Percentiles rank a stretch among this genome's conserved stretches.
Evolutionary conservation across 2,888 invertebrate species (phyloP).

Genomic region (Palloptera scutellata): DNA sequence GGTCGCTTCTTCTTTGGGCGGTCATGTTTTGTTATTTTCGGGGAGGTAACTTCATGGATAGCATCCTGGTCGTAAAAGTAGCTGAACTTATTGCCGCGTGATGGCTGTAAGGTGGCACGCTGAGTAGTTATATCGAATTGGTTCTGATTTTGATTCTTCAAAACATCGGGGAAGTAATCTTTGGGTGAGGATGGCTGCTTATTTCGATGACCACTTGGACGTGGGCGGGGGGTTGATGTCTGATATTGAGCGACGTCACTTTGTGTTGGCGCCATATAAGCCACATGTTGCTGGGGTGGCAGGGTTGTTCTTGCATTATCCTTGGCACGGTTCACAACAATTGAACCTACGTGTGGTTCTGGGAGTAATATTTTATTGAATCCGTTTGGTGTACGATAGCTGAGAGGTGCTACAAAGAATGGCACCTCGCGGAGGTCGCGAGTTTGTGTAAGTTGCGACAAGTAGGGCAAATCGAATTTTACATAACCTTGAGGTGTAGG

Average conservation of each 20-base stretch:
- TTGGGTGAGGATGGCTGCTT: constrained; percentile 44
- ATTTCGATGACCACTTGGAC: constrained; percentile 36
- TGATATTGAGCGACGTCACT: constrained; percentile 37
- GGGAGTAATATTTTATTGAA: constrained; percentile 87
- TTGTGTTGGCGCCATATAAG: constrained; percentile 48
- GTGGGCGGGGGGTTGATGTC: constrained; percentile 37
- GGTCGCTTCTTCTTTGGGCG: constrained; percentile 59
- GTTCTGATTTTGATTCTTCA: constrained; percentile 38
- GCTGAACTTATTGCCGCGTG: constrained; percentile 57
- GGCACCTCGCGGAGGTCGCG: constrained; percentile 78
- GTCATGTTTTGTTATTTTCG: constrained; percentile 57
- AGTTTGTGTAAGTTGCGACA: constrained; percentile 67
- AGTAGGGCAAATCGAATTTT: constrained; percentile 84
- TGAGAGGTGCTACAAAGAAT: constrained; percentile 86
- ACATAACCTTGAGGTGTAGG: constrained; percentile 76
- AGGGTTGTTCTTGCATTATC: constrained; percentile 30
- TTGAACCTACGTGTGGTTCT: constrained; percentile 86
- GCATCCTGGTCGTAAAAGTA: constrained; percentile 57
- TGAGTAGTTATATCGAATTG: constrained; percentile 46
- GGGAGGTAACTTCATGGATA: constrained; percentile 57
- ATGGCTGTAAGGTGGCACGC: constrained; percentile 43
- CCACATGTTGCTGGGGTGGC: constrained; percentile 24
- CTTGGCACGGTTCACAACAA: constrained; percentile 72
- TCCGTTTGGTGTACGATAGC: constrained; percentile 83
- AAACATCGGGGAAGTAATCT: constrained; percentile 42